These are phyloP conservation scores for Pectinophora gossypiella DNA, from an alignment of 1,140 invertebrate genomes.

Conservation along the genomic window DNA sequence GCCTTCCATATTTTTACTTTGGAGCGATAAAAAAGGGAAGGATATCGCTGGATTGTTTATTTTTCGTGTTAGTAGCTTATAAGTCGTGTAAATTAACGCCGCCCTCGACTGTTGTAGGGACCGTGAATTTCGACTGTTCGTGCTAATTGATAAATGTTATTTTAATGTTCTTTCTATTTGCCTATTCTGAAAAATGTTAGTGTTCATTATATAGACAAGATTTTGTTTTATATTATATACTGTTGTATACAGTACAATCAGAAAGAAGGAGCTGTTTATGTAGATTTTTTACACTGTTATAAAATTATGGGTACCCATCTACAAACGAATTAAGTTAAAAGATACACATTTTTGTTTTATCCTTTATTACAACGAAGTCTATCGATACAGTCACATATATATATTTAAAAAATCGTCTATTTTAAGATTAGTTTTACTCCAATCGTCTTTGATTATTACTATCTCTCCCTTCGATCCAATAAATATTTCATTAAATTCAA, in stretches of 20 bases:
- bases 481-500: not conserved
- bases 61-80: conserved; percentile 71
- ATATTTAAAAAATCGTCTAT: conserved; percentile 33
- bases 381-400: conserved; percentile 63
- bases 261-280: no score
- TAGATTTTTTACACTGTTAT: no score
- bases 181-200: conserved; percentile 5
- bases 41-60: conserved; percentile 67
- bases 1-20: conserved; percentile 65
- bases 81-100: conserved; percentile 63
- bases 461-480: not conserved
- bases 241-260: no score
- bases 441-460: not conserved
- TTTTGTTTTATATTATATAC: no score
- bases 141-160: conserved; percentile 45
- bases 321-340: no score
- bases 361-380: conserved; percentile 71
- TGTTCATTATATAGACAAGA: no score
- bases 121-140: conserved; percentile 37
- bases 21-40: conserved; percentile 66
- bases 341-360: conserved; percentile 24
- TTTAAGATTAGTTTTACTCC: not conserved
- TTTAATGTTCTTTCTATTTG: not conserved
- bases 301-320: no score
- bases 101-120: conserved; percentile 26